Base-by-base conservation (phyloP, 2,113 vertebrate species). In the Garra rufa region DNA sequence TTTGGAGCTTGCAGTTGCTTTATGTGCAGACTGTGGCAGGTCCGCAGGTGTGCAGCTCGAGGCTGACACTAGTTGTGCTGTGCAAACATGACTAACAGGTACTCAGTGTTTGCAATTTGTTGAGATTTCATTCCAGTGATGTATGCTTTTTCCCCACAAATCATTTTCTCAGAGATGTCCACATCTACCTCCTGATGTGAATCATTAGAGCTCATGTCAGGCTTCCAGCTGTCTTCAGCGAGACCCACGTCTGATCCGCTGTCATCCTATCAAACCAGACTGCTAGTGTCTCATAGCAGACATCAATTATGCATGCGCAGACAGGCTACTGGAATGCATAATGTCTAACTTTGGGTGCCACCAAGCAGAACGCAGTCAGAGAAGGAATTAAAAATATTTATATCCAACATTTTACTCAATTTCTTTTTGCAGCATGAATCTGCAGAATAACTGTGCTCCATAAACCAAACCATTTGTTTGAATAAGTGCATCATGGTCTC, bases 241-340 rank as follows among this genome's bases (percentile, higher is more conserved):
- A 77, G 34, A 21, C 61, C 84, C 79, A 73, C 75, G 34, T 74
- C 38, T 78, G 83, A 88, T 82, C 89, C 84, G 82, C 81, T 84
- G 82, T 77, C 85, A 87, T 84, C 87, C 79, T 75, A 52, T 50
- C 82, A 82, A 86, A 89, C 86, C 83, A 63, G 73, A 80, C n/a
- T 8, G 28, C 21, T 78, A 82, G 85, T 87, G 87, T 85, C 77
- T 90, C 79, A 77, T 74, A 85, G 83, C 86, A 83, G 17, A 65
- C 81, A 91, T 91, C 89, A 91, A 92, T 92, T 91, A 92, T 91
- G 88, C 83, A 91, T 89, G 87, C 34, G 57, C 81, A 50, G 74
- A 80, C 88, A 76, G 21, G 10, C 81, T 28, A 50, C 55, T 38
- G 14, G 75, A 84, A 83, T 85, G 75, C 59, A 70, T 67, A 50